Base-by-base conservation (phyloP, 2,888 invertebrate genomes). In the Sialis fuliginosa region DNA sequence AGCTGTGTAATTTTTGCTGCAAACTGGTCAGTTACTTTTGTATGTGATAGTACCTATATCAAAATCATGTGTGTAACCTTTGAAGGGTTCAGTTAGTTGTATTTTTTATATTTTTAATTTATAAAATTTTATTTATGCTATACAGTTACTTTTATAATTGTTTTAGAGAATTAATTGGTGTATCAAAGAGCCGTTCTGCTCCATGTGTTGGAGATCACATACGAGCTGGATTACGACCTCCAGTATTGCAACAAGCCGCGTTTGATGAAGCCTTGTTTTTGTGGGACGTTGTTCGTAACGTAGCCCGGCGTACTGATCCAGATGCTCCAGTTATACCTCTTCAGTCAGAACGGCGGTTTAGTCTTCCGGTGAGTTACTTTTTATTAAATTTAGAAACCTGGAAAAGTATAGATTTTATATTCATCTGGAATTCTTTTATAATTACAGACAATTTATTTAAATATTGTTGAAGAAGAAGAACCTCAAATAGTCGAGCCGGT, bases 221-320 rank as follows among this genome's bases (percentile, higher is more conserved):
- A 55, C 70, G 80, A 49, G 69, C 71, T 50, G 69, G 77, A 41
- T 71, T 90, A 48, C 80, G 82, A 58, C 83, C 88, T 30, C 89
- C 89, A 4, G 68, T 85, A 54, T 69, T 89, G 45, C 89, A 90
- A 61, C 87, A 88, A 63, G 88, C 88, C 41, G 81, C 87, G 39
- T 87, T 90, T 66, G 88, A 88, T 63, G 82, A 85, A 62, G 75
- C 77, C 55, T 63, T 77, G 9, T 90, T 86, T 67, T 75, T 80
- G 48, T 79, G 90, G 53, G 90, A 91, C 65, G 81, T 88, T 42
- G 82, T 83, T 72, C 68, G 88, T 44, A 86, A 87, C 60, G 77
- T 87, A 52, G 78, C 79, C 39, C 72, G 78, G 12, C 71, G 79
- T 39, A 70, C 70, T 55, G 64, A 64, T 45, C 56, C 53, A 10